Evolutionary conservation across 2,113 vertebrate species (phyloP).

Genomic region (Elgaria multicarinata): DNA sequence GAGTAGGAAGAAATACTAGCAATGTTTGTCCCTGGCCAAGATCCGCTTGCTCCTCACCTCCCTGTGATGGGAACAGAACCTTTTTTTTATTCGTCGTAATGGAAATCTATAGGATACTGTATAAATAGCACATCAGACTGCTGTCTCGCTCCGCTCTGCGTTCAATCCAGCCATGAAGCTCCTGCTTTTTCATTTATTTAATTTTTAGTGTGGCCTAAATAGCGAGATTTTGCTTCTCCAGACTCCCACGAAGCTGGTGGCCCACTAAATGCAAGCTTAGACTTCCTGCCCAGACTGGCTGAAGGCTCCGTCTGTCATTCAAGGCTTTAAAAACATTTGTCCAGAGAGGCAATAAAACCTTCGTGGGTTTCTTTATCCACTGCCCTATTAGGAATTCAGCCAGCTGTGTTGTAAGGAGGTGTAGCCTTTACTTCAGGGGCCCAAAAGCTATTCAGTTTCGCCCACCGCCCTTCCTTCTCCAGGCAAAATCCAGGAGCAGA

Average conservation of each 20-base stretch:
- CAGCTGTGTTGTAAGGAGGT: neutral
- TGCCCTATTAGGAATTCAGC: neutral
- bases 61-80: neutral
- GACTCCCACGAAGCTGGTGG: constrained; percentile 10
- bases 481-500: neutral
- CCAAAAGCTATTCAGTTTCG: neutral
- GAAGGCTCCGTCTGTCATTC: constrained; percentile 24
- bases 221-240: constrained; percentile 35
- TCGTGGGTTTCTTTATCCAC: neutral
- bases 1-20: neutral
- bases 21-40: neutral
- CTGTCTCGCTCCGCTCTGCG: constrained; percentile 14
- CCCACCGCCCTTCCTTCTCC: too few species aligned
- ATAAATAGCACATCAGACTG: constrained; percentile 32
- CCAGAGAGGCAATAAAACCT: constrained; percentile 1
- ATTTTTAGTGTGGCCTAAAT: neutral
- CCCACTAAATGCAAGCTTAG: constrained; percentile 36
- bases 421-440: neutral
- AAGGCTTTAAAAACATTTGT: constrained; percentile 35
- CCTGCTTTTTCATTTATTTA: constrained; percentile 58
- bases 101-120: constrained; percentile 18
- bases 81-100: neutral
- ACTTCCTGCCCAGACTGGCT: constrained; percentile 42
- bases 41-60: accelerated
- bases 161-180: constrained; percentile 45